Evolutionary conservation across 1,140 invertebrate species (phyloP), one percentile per base, ranked within the genome.

Genomic region (Ectropis grisescens): DNA sequence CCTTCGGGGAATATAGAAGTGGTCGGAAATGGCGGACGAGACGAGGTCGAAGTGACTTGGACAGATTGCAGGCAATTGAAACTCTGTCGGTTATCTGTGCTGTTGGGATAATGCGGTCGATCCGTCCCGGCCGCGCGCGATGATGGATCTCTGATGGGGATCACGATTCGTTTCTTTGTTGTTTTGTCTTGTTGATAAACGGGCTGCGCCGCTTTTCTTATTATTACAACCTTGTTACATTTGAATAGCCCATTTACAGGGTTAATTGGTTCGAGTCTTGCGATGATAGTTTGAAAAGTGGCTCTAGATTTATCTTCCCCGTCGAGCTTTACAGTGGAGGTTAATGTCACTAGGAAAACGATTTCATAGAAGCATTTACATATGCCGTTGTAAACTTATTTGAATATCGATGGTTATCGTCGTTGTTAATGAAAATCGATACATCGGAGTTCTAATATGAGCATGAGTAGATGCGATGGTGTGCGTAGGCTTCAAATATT

Each of bases 151-250:
- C 51, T 64, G 65, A 76, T 74, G 71, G 65, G 54, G 42, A 58
- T 67, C 69, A 68, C 65, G 69, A 65, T 52, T 66, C 34, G 60
- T 60, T 58, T 42, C 47, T 54, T 61, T 64, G 65, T 79, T 67
- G 58, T 76, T 71, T 72, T 71, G 59, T 55, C 71, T 58, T 68
- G 60, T 72, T 67, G 61, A 56, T 76, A 66, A 71, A 74, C 49
- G 54, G 53, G 39, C 44, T 47, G 45, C 59, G 35, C 44, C 50
- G 57, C 61, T 58, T 57, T 44, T 54, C 61, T 49, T 53, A 56
- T 41, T 61, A 65, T 68, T 70, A 72, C 58, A 58, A 38, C 52
- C 67, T 74, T 61, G 71, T 74, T 79, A 69, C 52, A 42, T 68
- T 65, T 59, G 55, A 67, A 70, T 62, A 56, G 49, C 36, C 53